Evolutionary conservation across 2,797 vertebrate species (phyloP).

Genomic region (Knipowitschia caucasica): DNA sequence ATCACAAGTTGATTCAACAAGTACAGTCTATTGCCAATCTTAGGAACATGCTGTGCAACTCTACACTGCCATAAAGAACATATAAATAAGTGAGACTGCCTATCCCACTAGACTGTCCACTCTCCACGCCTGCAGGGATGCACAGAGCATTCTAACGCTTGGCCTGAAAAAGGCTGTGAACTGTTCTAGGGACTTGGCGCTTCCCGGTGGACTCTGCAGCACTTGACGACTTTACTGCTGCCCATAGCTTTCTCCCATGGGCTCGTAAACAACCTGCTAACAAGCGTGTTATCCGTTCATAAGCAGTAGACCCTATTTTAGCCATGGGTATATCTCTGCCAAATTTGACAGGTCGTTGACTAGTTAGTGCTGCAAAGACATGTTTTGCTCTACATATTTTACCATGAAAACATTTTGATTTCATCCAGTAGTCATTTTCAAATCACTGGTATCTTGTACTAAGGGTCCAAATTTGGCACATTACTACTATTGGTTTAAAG

Average conservation of each 20-base stretch:
- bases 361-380: too few species aligned
- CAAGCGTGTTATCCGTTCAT: neutral
- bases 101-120: constrained; percentile 28
- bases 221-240: constrained; percentile 17
- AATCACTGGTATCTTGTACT: too few species aligned
- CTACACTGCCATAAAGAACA: neutral
- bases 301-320: neutral
- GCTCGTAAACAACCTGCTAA: constrained; percentile 2
- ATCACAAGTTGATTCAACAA: too few species aligned
- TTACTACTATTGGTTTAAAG: too few species aligned
- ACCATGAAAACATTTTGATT: too few species aligned
- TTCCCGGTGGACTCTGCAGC: constrained; percentile 9
- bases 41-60: neutral
- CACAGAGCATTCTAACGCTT: constrained; percentile 47
- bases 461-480: too few species aligned
- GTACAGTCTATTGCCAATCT: neutral
- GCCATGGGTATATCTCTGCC: too few species aligned
- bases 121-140: constrained; percentile 28
- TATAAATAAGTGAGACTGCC: constrained; percentile 10
- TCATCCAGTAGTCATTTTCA: too few species aligned
- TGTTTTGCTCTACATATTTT: too few species aligned
- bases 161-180: constrained; percentile 35
- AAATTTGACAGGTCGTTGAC: too few species aligned
- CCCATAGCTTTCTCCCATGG: constrained; percentile 2
- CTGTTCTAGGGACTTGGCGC: constrained; percentile 17